Evolutionary conservation across 2,113 vertebrate species (phyloP), one percentile per base, ranked within the genome.

Genomic region (Centropus unirufus): DNA sequence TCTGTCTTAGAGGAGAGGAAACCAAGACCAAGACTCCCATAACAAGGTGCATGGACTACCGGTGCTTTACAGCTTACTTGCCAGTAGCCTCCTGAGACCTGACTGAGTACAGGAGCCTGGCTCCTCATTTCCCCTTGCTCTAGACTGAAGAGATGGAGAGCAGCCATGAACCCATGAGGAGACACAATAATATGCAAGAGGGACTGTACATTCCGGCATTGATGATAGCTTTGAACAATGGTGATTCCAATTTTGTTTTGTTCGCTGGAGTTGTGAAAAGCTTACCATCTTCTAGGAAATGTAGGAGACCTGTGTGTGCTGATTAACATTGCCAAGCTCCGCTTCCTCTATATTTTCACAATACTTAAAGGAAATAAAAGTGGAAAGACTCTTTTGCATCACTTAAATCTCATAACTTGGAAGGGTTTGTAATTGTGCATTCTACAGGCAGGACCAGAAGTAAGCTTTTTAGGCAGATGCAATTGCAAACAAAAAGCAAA

Each of bases 201-300:
- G 83, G 75, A 80, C 90, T 44, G 44, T 14, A 14, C 75, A 52
- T 59, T n/a, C 44, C 85, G 52, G 59, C 42, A 52, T 29, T 19
- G 40, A 51, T 51, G 78, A 85, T 82, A 91, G 68, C 85, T 69
- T 44, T 74, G 46, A 95, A 73, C 62, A 91, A 70, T 2, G 1
- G 46, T 9, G 40, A 83, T 81, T 61, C 26, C 14, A 4, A 58
- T 29, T 63, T 57, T 12, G 7, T 40, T 81, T 84, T 79, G 62
- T 84, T 82, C 92, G 70, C 87, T 58, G 70, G 40, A 87, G 77
- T 81, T 85, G 81, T 69, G 89, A 93, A 64, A 78, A 89, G 89
- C 78, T 76, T 61, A 39, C 32, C 47, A 67, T 79, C 84, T 63
- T 76, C 76, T 76, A 84, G 77, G 64, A 87, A 79, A 87, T 94